Evolutionary conservation across 2,113 vertebrate genomes (phyloP).

Genomic region (Galbula dea): DNA sequence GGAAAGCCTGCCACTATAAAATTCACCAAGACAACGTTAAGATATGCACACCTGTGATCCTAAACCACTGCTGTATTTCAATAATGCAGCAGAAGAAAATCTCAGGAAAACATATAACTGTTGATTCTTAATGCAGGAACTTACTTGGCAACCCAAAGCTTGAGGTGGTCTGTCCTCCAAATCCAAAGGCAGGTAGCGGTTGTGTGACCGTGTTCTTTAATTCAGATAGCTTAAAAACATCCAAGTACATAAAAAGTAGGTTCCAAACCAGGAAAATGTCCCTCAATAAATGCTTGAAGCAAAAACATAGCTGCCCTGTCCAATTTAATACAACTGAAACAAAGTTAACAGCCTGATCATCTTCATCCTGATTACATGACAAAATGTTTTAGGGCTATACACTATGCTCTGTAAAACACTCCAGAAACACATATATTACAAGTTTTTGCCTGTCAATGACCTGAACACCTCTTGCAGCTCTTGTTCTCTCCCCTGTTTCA

Average conservation of each 20-base stretch:
- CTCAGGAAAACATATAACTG: not conserved
- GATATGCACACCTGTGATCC: not conserved
- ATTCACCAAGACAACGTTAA: not conserved
- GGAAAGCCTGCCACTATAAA: slow-evolving; percentile 72
- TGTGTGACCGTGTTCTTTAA: slow-evolving; percentile 68
- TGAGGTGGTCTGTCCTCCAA: slow-evolving; percentile 61
- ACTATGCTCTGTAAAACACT: not conserved
- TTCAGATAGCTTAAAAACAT: slow-evolving; percentile 76
- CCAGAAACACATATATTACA: not conserved
- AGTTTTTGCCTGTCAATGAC: not conserved
- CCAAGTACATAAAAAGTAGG: not conserved
- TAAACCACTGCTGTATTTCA: not conserved
- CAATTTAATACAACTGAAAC: not conserved
- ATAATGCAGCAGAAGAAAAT: not conserved
- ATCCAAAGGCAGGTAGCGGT: slow-evolving; percentile 63
- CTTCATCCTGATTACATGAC: not conserved
- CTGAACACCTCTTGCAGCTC: not conserved
- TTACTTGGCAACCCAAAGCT: slow-evolving; percentile 78
- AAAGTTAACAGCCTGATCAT: not conserved
- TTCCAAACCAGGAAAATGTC: not conserved
- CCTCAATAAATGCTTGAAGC: not conserved
- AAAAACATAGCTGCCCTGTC: not conserved
- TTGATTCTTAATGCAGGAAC: not conserved
- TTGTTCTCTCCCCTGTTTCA: not conserved
- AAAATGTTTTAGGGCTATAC: not conserved